Percentiles rank a stretch among this genome's conserved stretches.
Conservation (phyloP, 2,888 invertebrate genomes). For the Hesperia comma region DNA sequence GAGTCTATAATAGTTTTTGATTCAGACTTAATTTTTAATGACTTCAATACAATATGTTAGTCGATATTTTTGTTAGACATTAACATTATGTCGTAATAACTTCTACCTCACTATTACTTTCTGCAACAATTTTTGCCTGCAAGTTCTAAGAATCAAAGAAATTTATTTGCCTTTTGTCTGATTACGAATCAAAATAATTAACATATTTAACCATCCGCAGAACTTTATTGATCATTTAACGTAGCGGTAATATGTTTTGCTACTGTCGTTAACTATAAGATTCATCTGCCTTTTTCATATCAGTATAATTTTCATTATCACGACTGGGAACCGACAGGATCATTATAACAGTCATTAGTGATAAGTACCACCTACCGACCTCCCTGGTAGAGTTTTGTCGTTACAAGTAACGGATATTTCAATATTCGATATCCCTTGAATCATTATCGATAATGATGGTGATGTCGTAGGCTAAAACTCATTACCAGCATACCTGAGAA, state of each 20-base stretch:
- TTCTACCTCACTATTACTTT: no score
- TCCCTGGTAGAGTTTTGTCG: conserved; percentile 13
- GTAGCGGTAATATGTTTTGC: conserved; percentile 3
- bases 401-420: conserved; percentile 16
- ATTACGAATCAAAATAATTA: no score
- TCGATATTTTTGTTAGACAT: no score
- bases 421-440: conserved; percentile 7
- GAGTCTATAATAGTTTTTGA: no score
- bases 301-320: background rate
- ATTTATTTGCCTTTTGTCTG: no score
- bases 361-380: background rate
- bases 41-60: no score
- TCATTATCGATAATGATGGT: background rate
- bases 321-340: background rate
- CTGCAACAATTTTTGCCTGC: no score
- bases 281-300: conserved; percentile 1
- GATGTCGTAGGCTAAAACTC: background rate
- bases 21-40: no score
- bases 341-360: background rate
- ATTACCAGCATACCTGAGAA: background rate
- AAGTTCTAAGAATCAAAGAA: no score
- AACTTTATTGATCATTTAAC: background rate
- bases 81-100: no score
- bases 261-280: background rate
- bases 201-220: no score